Evolutionary conservation across 2,797 vertebrate genomes (phyloP).

Genomic region (Cryptoblepharus egeriae): DNA sequence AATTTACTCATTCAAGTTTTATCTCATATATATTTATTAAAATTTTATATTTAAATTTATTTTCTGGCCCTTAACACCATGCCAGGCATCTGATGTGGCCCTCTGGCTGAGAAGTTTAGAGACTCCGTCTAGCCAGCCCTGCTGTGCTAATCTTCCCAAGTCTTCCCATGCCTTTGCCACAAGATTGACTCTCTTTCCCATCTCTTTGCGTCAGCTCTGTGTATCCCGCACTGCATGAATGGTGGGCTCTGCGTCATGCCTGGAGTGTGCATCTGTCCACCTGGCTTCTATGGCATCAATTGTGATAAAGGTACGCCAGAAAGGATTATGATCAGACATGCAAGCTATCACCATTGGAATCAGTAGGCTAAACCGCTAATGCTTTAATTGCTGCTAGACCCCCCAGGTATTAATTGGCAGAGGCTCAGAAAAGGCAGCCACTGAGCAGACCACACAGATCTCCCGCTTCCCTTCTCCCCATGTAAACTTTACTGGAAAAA

Average conservation of each 20-base stretch:
- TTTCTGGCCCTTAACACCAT: too few relatives aligned
- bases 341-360: not conserved
- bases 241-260: constrained; percentile 88
- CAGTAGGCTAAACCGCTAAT: not conserved
- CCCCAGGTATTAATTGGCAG: not conserved
- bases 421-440: not conserved
- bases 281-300: constrained; percentile 86
- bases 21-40: too few relatives aligned
- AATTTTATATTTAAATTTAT: too few relatives aligned
- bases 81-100: too few relatives aligned
- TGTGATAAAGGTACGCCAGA: constrained; percentile 85
- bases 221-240: constrained; percentile 84
- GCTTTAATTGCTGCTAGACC: not conserved
- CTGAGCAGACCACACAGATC: not conserved
- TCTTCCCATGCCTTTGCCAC: not conserved
- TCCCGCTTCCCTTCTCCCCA: not conserved
- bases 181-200: constrained; percentile 1
- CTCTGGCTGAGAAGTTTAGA: too few relatives aligned
- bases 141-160: not conserved
- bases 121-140: not conserved
- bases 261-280: constrained; percentile 88
- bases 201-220: constrained; percentile 77
- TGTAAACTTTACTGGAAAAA: not conserved
- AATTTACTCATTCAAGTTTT: too few relatives aligned
- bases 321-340: not conserved